Base-by-base conservation (phyloP, 2,797 vertebrate species). In the Picus viridis region DNA sequence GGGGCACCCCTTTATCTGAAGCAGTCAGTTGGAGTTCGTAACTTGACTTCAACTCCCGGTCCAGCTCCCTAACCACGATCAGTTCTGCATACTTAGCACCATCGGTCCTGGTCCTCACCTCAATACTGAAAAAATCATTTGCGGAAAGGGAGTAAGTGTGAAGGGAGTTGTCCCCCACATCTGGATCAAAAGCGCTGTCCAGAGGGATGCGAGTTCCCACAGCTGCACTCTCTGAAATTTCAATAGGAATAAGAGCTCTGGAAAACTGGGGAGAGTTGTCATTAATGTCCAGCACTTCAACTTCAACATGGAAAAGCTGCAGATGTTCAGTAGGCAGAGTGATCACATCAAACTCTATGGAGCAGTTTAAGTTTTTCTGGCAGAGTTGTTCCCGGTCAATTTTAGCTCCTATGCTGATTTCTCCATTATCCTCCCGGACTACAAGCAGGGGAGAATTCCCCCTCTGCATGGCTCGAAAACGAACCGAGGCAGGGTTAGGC, bases 311-410 rank as follows among this genome's bases (percentile, higher is more conserved):
- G 95, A 99, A 99, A 14, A 99, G 98, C 98, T 99, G 99, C 94
- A 99, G 97, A 93, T 99, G 98, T 69, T 99, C 99, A 7, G 99
- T 99, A 9, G 99, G 99, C 18, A 99, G 97, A 6, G 99, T 99
- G 91, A 99, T 98, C 95, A 99, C 99, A 59, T 99, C 99, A 84
- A 99, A 99, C 96, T 99, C 99, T 26, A 99, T 98, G 29, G 99
- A 99, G 95, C 99, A 99, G 97, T 99, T 99, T 12, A 98, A 97
- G 97, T 99, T 99, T 94, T 98, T 99, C 95, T 99, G 98, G 89
- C 99, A 99, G 9, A 99, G 98, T 96, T 98, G 98, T 45, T 99
- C 99, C 2, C 99, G 98, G 97, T 99, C 99, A 76, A 99, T 99
- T 78, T 98, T 98, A 80, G 98, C 98, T 65, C 98, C 99, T 32